A percentile compares a stretch with the other conserved stretches of the same genome.
Conservation (phyloP, 2,888 invertebrate genomes). For the Epistrophe grossulariae region DNA sequence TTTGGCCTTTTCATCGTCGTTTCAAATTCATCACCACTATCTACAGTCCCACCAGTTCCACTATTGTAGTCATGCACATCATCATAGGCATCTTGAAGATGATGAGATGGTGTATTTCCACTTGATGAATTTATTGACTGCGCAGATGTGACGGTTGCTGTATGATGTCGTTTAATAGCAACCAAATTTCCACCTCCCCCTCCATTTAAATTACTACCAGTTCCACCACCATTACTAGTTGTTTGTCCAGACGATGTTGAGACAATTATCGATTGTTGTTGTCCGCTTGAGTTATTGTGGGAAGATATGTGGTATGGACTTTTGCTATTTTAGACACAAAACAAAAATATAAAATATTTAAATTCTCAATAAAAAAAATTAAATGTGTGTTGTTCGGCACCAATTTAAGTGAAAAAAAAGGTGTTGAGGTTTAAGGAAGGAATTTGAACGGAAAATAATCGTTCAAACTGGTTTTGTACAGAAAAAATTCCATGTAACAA, state of each 20-base stretch:
- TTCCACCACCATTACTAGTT: conserved; percentile 62
- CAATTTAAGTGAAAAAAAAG: not conserved
- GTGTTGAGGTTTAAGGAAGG: too few species aligned
- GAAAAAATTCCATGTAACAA: too few species aligned
- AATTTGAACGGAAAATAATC: too few species aligned
- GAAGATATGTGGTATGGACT: conserved; percentile 81
- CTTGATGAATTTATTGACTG: conserved; percentile 77
- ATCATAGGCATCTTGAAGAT: conserved; percentile 81
- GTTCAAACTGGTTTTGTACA: too few species aligned
- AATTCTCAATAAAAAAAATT: not conserved
- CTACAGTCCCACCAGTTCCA: conserved; percentile 80
- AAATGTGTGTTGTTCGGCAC: not conserved
- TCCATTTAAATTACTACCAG: conserved; percentile 77
- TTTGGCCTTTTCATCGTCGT: conserved; percentile 82
- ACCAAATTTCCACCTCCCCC: conserved; percentile 80
- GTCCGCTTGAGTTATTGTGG: conserved; percentile 64
- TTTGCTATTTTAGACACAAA: conserved; percentile 77
- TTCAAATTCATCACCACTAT: conserved; percentile 82
- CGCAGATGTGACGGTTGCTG: conserved; percentile 79
- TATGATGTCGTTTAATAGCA: conserved; percentile 82
- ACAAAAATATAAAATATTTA: not conserved
- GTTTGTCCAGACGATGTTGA: conserved; percentile 66
- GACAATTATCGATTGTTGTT: conserved; percentile 69
- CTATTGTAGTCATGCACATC: conserved; percentile 83
- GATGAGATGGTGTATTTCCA: conserved; percentile 70